These are phyloP conservation scores for Cyclina sinensis DNA, from an alignment of 1,140 invertebrate genomes.

Conservation along the genomic window DNA sequence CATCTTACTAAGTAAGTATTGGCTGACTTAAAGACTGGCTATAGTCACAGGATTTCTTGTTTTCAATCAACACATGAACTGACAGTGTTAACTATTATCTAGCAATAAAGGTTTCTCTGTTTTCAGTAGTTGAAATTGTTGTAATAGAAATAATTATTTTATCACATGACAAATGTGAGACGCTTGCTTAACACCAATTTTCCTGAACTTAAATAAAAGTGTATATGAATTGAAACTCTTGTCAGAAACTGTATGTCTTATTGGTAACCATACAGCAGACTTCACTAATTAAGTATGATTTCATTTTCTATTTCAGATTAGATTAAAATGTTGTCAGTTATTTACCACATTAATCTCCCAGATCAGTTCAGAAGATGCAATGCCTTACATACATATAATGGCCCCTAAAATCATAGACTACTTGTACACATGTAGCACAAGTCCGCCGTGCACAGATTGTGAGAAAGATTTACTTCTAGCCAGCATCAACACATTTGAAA, in stretches of 20 bases:
- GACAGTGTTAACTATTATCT: no score
- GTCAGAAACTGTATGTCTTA: no score
- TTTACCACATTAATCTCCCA: slow-evolving; percentile 92
- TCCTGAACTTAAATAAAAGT: not conserved
- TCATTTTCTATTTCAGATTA: slow-evolving; percentile 87
- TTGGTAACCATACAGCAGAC: no score
- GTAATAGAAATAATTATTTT: no score
- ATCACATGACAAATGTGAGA: not conserved
- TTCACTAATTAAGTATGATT: not conserved
- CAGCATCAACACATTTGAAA: slow-evolving; percentile 88
- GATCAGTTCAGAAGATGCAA: slow-evolving; percentile 90
- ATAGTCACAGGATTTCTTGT: no score
- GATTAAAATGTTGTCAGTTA: slow-evolving; percentile 93
- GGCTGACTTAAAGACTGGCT: no score
- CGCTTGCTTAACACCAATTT: not conserved
- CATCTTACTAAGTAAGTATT: no score
- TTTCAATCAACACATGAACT: no score
- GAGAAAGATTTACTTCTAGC: slow-evolving; percentile 88
- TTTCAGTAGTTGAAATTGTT: no score
- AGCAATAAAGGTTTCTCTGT: no score
- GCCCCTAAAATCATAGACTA: slow-evolving; percentile 88
- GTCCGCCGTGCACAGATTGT: slow-evolving; percentile 70
- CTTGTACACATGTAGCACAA: slow-evolving; percentile 71
- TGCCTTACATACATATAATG: slow-evolving; percentile 93
- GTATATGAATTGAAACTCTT: no score